phyloP scores from a whole-genome alignment of 2,797 vertebrate genomes.

The Argentina silus region DNA sequence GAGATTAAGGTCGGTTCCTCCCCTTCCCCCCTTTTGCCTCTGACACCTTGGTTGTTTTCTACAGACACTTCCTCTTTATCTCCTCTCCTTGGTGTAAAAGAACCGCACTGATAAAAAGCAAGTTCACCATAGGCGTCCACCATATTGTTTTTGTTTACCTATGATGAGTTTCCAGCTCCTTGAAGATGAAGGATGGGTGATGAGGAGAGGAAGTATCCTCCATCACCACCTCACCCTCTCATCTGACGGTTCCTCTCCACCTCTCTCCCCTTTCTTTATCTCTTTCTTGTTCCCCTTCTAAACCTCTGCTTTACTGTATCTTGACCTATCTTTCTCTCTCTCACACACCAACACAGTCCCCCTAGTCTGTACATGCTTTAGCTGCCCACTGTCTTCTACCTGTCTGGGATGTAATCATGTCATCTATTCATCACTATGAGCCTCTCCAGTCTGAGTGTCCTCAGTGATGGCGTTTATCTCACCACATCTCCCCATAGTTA shows the following conservation, averaged over 20 bases:
- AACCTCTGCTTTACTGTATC: not conserved
- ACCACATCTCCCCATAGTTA: not conserved
- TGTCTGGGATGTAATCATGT: not conserved
- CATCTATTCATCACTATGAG: conserved; percentile 2
- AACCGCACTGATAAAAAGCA: no score
- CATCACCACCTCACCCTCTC: no score
- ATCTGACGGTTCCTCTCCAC: not conserved
- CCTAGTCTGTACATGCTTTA: no score
- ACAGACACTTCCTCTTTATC: not conserved
- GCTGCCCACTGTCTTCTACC: not conserved
- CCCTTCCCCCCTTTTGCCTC: conserved; percentile 11
- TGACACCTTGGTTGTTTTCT: conserved; percentile 3
- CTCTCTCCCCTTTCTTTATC: not conserved
- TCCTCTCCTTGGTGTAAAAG: not conserved
- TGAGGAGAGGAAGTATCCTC: no score
- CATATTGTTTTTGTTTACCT: no score
- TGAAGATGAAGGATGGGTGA: no score
- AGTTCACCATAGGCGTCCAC: no score
- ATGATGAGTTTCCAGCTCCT: no score
- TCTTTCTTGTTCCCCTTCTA: not conserved
- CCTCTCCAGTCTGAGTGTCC: not conserved
- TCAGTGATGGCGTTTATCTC: not conserved
- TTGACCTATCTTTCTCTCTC: not conserved
- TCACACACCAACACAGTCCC: not conserved
- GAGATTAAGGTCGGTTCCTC: conserved; percentile 88